phyloP scores from a whole-genome alignment of 1,140 invertebrate genomes.

The Metopolophium dirhodum region DNA sequence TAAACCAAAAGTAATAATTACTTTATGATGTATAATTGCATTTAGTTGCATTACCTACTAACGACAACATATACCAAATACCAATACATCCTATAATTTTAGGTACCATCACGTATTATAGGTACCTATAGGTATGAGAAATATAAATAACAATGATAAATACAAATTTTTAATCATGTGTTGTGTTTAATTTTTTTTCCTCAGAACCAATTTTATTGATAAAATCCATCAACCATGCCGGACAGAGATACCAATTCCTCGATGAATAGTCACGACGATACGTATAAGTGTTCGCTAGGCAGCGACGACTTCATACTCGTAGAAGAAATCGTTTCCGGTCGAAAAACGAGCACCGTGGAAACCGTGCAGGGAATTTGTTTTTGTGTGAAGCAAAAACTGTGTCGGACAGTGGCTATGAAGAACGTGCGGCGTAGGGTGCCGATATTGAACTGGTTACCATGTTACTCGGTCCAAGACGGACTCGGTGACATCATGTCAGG shows the following conservation, averaged over 20 bases:
- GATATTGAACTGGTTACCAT: constrained; percentile 75
- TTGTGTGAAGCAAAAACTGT: constrained; percentile 63
- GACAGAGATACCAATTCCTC: background rate
- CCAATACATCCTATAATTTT: too few species aligned
- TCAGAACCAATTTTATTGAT: background rate
- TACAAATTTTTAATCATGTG: too few species aligned
- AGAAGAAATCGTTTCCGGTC: constrained; percentile 62
- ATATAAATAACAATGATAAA: too few species aligned
- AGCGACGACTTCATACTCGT: constrained; percentile 62
- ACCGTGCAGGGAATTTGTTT: constrained; percentile 60
- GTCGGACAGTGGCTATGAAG: constrained; percentile 68
- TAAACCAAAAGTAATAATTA: too few species aligned
- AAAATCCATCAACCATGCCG: background rate
- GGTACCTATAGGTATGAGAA: too few species aligned
- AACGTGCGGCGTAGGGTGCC: constrained; percentile 75
- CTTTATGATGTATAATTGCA: too few species aligned
- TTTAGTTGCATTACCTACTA: too few species aligned
- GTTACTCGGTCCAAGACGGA: constrained; percentile 72
- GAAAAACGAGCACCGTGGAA: constrained; percentile 61
- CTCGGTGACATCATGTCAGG: constrained; percentile 82
- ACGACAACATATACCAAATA: too few species aligned
- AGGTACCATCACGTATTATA: too few species aligned
- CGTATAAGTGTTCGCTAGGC: background rate
- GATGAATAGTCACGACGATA: background rate
- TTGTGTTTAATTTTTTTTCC: background rate